phyloP scores from a whole-genome alignment of 2,113 vertebrate genomes.

The Pycnonotus jocosus region DNA sequence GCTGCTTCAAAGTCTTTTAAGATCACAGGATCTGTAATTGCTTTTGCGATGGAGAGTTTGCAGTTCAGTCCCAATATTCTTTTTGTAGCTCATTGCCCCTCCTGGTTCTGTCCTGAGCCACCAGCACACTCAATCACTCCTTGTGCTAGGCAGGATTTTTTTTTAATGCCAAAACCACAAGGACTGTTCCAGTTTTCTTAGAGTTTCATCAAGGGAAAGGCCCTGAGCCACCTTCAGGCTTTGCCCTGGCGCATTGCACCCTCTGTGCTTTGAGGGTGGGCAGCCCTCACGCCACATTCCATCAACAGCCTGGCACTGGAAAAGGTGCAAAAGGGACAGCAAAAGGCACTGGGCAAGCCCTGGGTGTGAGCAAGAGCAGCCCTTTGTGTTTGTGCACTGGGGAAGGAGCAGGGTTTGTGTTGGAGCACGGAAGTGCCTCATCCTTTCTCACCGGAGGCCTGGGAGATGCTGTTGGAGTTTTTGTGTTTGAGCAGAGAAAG shows the following conservation, averaged over 20 bases:
- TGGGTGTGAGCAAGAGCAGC: neutral
- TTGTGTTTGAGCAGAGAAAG: neutral
- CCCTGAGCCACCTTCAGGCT: neutral
- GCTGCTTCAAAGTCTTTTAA: neutral
- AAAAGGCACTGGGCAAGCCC: neutral
- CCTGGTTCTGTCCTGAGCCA: neutral
- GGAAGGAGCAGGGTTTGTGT: neutral
- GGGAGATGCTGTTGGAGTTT: neutral
- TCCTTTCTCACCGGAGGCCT: neutral
- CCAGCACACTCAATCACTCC: neutral
- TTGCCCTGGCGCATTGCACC: accelerated
- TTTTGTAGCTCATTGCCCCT: neutral
- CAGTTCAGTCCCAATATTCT: neutral
- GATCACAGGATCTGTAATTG: neutral
- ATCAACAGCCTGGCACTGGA: neutral
- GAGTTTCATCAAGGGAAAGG: neutral
- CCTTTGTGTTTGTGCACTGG: neutral
- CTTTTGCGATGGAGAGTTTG: neutral
- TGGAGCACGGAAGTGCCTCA: neutral
- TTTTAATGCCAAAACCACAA: neutral
- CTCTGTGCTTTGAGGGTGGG: neutral
- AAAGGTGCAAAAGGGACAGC: neutral
- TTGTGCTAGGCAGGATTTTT: neutral
- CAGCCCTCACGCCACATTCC: accelerated
- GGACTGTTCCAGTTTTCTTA: neutral